These are phyloP conservation scores for Lasioglossum villosulum DNA, from an alignment of 2,888 invertebrate species.

Conservation along the genomic window DNA sequence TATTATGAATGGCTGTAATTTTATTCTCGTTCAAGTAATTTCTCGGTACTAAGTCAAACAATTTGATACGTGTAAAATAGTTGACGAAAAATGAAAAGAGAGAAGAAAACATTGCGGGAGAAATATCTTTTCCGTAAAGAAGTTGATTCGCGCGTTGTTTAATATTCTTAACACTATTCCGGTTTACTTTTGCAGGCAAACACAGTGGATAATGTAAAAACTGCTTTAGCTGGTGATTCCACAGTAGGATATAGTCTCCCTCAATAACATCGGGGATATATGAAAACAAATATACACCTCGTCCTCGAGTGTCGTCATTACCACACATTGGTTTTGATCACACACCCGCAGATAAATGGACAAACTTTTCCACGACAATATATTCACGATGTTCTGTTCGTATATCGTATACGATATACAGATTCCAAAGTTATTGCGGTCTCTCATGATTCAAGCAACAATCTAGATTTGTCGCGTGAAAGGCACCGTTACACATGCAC, in stretches of 20 bases:
- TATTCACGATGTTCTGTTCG: slow-evolving; percentile 62
- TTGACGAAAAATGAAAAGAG: not conserved
- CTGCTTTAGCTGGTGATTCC: slow-evolving; percentile 70
- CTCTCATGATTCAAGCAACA: slow-evolving; percentile 58
- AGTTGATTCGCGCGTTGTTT: not conserved
- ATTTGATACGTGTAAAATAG: not conserved
- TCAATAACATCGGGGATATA: slow-evolving; percentile 72
- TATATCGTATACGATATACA: slow-evolving; percentile 51
- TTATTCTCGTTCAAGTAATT: slow-evolving; percentile 2
- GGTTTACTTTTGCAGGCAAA: slow-evolving; percentile 67
- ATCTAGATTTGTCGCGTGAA: slow-evolving; percentile 46
- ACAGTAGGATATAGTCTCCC: slow-evolving; percentile 71
- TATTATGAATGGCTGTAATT: slow-evolving; percentile 50
- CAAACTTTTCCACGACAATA: slow-evolving; percentile 62
- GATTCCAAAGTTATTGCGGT: slow-evolving; percentile 57
- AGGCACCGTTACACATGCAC: slow-evolving; percentile 60
- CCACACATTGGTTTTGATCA: slow-evolving; percentile 71
- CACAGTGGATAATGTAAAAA: slow-evolving; percentile 67
- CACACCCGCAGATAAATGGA: slow-evolving; percentile 66
- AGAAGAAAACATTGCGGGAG: not conserved
- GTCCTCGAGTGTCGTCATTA: slow-evolving; percentile 65
- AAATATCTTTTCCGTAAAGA: not conserved
- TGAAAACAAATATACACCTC: slow-evolving; percentile 67
- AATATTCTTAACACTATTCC: not conserved
- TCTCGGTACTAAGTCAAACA: not conserved